Base-by-base conservation (phyloP, 2,888 invertebrate genomes). In the Eucera pruinosa region DNA sequence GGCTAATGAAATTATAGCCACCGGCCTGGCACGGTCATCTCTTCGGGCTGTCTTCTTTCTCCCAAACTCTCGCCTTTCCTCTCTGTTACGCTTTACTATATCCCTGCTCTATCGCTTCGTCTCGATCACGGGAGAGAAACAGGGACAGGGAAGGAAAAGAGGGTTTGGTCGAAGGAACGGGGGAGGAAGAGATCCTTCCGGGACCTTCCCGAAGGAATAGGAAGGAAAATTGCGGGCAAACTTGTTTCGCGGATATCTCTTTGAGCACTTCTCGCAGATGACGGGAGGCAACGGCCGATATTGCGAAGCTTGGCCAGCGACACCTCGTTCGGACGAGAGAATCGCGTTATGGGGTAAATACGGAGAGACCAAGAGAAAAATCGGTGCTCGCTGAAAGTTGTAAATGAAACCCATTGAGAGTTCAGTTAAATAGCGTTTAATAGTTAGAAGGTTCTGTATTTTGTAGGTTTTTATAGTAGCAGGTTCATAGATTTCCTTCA, bases 1-100 rank as follows among this genome's bases (percentile, higher is more conserved):
- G 90, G 93, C 93, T 94, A 94, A 94, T 94, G 93, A 94, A 94
- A 94, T 94, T 94, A 94, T 94, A 93, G 93, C 92, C 89, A 87
- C 89, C 86, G 82, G 84, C 78, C 80, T 81, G 82, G 85, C 83
- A 78, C 84, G 89, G 88, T 90, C 89, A 90, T 90, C 90, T 86
- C 86, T 86, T 80, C 78, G 58, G 66, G 70, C 71, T 75, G 78
- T 75, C 76, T 83, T 77, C 80, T 55, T 78, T 72, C 78, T 69
- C 68, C 70, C 75, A 54, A 74, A 45, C 58, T 71, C 78, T 61
- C 67, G 60, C 48, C 55, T 58, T 69, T 61, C 61, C 74, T 76
- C 74, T 72, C 80, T 11, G 1, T 47, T 18, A 3, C 50, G 41
- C 60, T 41, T 20, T 4, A 9, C 39, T 15, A 30, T 30, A 25